phyloP scores from a whole-genome alignment of 2,888 invertebrate genomes.

The Metopia argyrocephala region DNA sequence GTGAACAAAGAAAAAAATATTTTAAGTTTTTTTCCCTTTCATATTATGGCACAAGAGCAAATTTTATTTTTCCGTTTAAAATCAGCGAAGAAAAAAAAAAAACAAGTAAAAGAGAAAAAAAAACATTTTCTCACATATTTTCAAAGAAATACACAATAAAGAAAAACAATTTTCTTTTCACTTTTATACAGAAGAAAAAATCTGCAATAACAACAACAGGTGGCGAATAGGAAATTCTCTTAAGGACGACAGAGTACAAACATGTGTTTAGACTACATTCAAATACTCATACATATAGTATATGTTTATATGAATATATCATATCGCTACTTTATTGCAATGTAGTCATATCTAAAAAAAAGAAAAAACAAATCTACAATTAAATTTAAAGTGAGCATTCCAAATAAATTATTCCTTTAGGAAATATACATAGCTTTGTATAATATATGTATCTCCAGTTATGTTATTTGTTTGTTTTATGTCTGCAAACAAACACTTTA shows the following conservation, averaged over 20 bases:
- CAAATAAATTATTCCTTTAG: no score
- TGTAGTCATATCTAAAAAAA: no score
- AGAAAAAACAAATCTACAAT: no score
- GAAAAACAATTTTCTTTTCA: neutral
- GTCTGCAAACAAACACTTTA: no score
- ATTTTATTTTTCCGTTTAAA: constrained; percentile 35
- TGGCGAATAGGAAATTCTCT: constrained; percentile 43
- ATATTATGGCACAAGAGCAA: constrained; percentile 32
- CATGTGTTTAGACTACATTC: neutral
- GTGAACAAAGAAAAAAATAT: no score
- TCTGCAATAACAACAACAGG: constrained; percentile 51
- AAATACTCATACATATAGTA: neutral
- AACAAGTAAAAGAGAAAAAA: constrained; percentile 7
- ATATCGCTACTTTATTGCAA: no score
- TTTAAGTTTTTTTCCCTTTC: constrained; percentile 18
- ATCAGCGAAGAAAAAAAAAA: constrained; percentile 15
- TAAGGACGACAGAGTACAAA: constrained; percentile 31
- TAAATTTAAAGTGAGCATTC: no score
- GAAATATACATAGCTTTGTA: no score
- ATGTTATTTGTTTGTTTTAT: no score
- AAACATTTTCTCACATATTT: neutral
- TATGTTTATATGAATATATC: neutral
- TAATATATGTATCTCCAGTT: no score
- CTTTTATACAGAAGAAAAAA: constrained; percentile 7
- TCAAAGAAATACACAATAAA: neutral